Evolutionary conservation across 2,888 invertebrate species (phyloP).

Genomic region (Clostera curtula): DNA sequence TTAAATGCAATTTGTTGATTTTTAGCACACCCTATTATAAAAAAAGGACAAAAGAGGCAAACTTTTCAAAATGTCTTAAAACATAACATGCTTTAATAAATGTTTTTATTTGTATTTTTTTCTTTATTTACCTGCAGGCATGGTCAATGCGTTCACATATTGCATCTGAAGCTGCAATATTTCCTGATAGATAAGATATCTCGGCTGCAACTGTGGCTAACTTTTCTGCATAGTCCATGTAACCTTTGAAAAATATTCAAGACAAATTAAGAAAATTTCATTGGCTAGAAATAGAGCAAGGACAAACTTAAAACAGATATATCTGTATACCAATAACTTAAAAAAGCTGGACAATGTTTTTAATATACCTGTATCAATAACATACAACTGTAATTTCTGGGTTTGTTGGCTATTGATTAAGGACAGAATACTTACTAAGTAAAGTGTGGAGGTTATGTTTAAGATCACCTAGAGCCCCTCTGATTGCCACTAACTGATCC

Average conservation of each 20-base stretch:
- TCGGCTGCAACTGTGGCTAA: conserved; percentile 70
- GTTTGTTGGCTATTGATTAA: neutral
- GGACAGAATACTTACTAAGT: conserved; percentile 39
- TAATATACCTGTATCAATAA: too few relatives aligned
- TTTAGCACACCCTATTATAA: conserved; percentile 20
- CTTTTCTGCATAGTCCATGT: conserved; percentile 74
- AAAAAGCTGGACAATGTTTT: too few relatives aligned
- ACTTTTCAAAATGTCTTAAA: conserved; percentile 23
- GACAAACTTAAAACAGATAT: too few relatives aligned
- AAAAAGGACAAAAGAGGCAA: conserved; percentile 14
- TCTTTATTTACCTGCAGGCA: conserved; percentile 49
- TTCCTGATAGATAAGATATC: conserved; percentile 70
- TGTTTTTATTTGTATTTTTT: conserved; percentile 11
- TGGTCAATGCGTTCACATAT: conserved; percentile 71
- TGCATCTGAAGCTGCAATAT: conserved; percentile 67
- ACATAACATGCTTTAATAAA: conserved; percentile 45
- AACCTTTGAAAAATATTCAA: too few relatives aligned
- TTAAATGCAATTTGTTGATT: conserved; percentile 27
- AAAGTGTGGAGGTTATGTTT: conserved; percentile 57
- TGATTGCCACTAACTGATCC: conserved; percentile 61
- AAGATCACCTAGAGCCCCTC: conserved; percentile 57
- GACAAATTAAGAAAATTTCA: too few relatives aligned
- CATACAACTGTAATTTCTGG: too few relatives aligned
- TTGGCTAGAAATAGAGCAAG: too few relatives aligned
- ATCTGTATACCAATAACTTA: too few relatives aligned